phyloP scores from a whole-genome alignment of 2,888 invertebrate species.

The Pristionchus fissidentatus region DNA sequence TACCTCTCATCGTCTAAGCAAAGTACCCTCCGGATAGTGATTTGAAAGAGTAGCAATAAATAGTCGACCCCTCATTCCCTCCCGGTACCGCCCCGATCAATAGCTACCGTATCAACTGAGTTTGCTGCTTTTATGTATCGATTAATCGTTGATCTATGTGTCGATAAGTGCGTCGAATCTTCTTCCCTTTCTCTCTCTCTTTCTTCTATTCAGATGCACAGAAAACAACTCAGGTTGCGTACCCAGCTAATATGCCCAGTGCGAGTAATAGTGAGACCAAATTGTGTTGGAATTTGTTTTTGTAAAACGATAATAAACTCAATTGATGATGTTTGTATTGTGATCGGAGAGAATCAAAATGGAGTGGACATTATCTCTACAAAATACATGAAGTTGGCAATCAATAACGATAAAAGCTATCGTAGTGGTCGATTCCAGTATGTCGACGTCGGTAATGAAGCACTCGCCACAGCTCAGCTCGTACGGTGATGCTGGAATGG shows the following conservation, averaged over 20 bases:
- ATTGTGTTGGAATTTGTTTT: constrained; percentile 31
- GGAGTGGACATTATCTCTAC: constrained; percentile 21
- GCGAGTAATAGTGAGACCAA: constrained; percentile 28
- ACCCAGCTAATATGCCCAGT: background rate
- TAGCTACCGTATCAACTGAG: background rate
- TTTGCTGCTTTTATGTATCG: background rate
- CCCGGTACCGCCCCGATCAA: constrained; percentile 2
- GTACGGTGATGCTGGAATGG: constrained; percentile 1
- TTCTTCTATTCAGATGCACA: background rate
- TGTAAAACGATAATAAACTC: too few species aligned
- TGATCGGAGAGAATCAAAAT: background rate
- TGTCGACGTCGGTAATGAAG: constrained; percentile 3
- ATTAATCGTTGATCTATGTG: constrained; percentile 17
- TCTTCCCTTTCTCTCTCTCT: background rate
- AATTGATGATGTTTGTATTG: background rate
- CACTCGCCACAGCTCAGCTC: constrained; percentile 26
- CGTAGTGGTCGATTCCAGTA: background rate
- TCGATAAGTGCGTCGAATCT: background rate
- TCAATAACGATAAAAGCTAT: background rate
- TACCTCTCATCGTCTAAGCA: constrained; percentile 20
- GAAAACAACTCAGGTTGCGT: constrained; percentile 35
- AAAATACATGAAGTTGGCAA: constrained; percentile 2
- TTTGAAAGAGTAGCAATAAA: constrained; percentile 3
- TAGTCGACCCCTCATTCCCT: background rate
- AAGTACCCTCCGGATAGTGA: background rate